These are phyloP conservation scores for Parazoanthus atlanticus DNA, from an alignment of 92 coral and sea anemone species.

Conservation along the genomic window DNA sequence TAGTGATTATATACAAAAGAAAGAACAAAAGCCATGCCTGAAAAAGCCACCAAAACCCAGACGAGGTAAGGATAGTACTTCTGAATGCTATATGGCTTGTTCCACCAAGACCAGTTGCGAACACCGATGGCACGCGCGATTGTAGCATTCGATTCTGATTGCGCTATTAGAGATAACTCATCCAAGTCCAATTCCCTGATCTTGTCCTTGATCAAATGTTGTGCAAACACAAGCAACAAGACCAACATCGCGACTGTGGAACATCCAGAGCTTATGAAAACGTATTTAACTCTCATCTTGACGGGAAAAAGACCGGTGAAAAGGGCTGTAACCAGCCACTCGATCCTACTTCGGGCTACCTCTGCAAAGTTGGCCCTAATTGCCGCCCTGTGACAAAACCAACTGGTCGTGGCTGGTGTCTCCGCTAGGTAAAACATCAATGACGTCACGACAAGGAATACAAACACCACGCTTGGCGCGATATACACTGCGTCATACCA, in stretches of 20 bases:
- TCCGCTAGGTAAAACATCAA: background rate
- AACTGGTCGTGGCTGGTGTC: background rate
- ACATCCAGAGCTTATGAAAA: background rate
- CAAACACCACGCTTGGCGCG: background rate
- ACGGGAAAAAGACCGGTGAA: slow-evolving; percentile 13
- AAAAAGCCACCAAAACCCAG: background rate
- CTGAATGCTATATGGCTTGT: background rate
- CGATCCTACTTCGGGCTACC: background rate
- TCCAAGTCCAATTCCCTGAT: background rate
- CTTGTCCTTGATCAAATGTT: background rate
- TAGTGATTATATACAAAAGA: background rate
- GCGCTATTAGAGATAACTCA: background rate
- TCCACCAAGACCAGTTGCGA: slow-evolving; percentile 5
- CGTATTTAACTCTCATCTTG: background rate
- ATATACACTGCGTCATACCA: slow-evolving; percentile 4
- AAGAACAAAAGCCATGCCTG: background rate
- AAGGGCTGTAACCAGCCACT: slow-evolving; percentile 4
- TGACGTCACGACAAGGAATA: slow-evolving; percentile 5
- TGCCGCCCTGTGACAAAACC: slow-evolving; percentile 7
- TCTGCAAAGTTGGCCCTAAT: slow-evolving; percentile 5
- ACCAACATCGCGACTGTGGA: background rate
- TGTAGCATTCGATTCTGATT: background rate
- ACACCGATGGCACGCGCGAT: background rate
- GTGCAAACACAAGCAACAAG: slow-evolving; percentile 1
- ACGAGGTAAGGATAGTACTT: background rate